Percentiles rank a stretch among this genome's conserved stretches.
These are phyloP conservation scores for Thermophis baileyi DNA, from an alignment of 2,113 vertebrate species.

Conservation along the genomic window DNA sequence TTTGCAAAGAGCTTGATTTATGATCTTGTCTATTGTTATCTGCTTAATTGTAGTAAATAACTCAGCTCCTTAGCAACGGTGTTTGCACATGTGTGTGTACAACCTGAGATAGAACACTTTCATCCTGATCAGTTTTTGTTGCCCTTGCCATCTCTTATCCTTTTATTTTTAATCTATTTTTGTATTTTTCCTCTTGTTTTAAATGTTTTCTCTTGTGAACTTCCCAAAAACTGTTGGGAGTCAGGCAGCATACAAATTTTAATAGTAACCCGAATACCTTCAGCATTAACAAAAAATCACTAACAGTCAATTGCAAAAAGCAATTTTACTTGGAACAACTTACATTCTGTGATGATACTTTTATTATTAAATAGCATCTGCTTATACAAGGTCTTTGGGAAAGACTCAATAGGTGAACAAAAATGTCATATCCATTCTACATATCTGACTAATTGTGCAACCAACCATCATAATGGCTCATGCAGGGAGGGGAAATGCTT, in stretches of 20 bases:
- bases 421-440: not conserved
- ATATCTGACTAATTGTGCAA: not conserved
- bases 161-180: not conserved
- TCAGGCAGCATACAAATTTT: not conserved
- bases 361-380: not conserved
- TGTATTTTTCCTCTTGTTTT: not conserved
- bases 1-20: not conserved
- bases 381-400: not conserved
- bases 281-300: not conserved
- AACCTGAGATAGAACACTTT: not conserved
- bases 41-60: not conserved
- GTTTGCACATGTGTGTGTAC: not conserved
- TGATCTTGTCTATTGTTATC: not conserved
- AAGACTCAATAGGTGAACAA: not conserved
- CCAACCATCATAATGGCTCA: not conserved
- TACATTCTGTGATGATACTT: not conserved
- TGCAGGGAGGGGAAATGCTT: not conserved
- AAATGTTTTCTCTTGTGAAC: not conserved
- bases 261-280: not conserved
- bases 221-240: not conserved
- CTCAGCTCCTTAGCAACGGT: not conserved
- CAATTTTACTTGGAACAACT: not conserved
- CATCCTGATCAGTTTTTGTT: not conserved
- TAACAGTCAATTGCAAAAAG: not conserved
- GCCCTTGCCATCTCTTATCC: not conserved